These are phyloP conservation scores for Torymus texanus DNA, from an alignment of 2,888 invertebrate species.

Conservation along the genomic window DNA sequence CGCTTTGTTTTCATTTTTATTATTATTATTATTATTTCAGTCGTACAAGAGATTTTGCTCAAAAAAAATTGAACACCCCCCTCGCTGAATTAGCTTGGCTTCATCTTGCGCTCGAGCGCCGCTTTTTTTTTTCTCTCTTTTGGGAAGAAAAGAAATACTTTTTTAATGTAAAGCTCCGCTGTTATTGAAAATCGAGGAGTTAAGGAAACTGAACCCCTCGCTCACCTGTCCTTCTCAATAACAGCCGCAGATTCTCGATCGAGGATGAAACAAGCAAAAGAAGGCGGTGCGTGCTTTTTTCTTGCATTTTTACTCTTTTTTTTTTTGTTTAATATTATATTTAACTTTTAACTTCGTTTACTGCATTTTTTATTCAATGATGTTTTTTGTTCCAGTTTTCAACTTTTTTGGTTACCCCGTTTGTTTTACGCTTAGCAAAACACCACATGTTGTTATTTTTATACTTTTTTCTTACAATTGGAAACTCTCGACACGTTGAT, in stretches of 20 bases:
- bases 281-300: constrained; percentile 55
- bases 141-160: constrained; percentile 27
- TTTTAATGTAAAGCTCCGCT: constrained; percentile 33
- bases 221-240: constrained; percentile 14
- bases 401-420: constrained; percentile 17
- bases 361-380: constrained; percentile 32
- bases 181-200: constrained; percentile 10
- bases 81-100: constrained; percentile 38
- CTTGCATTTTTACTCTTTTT: constrained; percentile 52
- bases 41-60: constrained; percentile 62
- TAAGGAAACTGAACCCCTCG: not conserved
- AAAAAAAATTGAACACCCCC: constrained; percentile 59
- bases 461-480: not conserved
- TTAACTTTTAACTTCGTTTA: constrained; percentile 50
- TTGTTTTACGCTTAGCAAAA: constrained; percentile 50
- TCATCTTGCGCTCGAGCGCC: constrained; percentile 26
- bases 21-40: constrained; percentile 46
- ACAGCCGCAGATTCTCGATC: constrained; percentile 40
- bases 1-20: constrained; percentile 11
- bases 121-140: not conserved
- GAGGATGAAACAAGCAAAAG: constrained; percentile 50
- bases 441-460: constrained; percentile 45
- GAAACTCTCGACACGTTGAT: constrained; percentile 35
- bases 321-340: constrained; percentile 38
- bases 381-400: constrained; percentile 40